Conservation (phyloP, 2,113 vertebrate genomes). For the Noctilio leporinus region DNA sequence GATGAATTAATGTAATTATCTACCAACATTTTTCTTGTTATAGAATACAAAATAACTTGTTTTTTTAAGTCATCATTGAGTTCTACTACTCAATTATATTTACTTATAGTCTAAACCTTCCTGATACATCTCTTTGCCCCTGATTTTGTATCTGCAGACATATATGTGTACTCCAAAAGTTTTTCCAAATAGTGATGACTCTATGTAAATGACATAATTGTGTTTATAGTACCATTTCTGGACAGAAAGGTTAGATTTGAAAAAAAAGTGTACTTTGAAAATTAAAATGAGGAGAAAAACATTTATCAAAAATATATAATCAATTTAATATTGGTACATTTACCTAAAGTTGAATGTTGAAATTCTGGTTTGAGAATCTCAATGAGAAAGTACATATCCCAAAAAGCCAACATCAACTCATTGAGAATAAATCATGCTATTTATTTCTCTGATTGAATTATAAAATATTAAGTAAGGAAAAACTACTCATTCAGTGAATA, state of each 20-base stretch:
- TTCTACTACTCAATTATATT: too few species aligned
- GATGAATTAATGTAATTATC: not conserved
- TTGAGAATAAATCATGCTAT: not conserved
- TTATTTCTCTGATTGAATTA: not conserved
- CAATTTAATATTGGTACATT: not conserved
- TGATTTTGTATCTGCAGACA: not conserved
- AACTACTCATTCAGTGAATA: not conserved
- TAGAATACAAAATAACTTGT: not conserved
- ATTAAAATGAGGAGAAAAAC: not conserved
- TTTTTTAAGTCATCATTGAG: not conserved
- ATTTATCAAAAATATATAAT: not conserved
- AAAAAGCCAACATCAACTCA: not conserved
- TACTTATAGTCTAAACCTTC: not conserved
- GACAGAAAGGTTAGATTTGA: not conserved
- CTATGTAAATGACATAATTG: not conserved
- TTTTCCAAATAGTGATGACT: not conserved
- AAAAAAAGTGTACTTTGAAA: constrained; percentile 4
- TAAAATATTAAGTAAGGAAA: not conserved
- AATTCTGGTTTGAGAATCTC: not conserved
- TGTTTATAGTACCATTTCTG: not conserved
- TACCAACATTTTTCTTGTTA: not conserved
- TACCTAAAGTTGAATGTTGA: not conserved
- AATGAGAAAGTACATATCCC: not conserved
- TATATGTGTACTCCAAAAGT: not conserved
- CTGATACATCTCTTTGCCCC: not conserved